Evolutionary conservation across 2,888 invertebrate genomes (phyloP), one percentile per base, ranked within the genome.

Genomic region (Acanthosepion pharaonis): DNA sequence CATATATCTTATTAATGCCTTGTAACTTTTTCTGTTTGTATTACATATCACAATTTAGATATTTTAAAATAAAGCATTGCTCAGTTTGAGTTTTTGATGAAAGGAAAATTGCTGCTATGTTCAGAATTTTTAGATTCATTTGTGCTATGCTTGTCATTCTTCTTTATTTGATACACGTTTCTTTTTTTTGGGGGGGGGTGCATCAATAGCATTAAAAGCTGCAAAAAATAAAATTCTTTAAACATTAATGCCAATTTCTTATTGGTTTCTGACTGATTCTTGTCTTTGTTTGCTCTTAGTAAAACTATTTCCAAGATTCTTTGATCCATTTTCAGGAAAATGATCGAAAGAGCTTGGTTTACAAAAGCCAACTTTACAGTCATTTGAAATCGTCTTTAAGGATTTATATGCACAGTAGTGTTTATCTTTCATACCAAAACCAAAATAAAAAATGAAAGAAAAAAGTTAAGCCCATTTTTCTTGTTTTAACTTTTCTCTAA

Each of bases 231-330:
- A 33, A 78, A 78, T 15, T 33, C n/a, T 33, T 1, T 15, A 15
- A 33, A 18, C 11, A 78, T 78, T 78, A 78, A 78, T 78, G 78
- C n/a, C 78, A n/a, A 78, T 78, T n/a, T 78, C 78, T 78, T 5
- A n/a, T 78, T 33, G 78, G 0, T 15, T 78, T 78, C 78, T 78
- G 78, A 78, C 33, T 78, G n/a, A 78, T 78, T 78, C 78, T 33
- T 78, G 78, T 78, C 78, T n/a, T 33, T n/a, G n/a, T 78, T 78
- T 33, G 15, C 15, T 78, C 78, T 78, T 78, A 11, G n/a, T n/a
- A n/a, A 78, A 33, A 78, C 78, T 78, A 78, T n/a, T 78, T 78
- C 78, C 78, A 78, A 78, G 78, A 78, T 33, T 78, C 78, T 78
- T 33, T 78, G 78, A 78, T 78, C 78, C 78, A 33, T 59, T 23